A percentile compares a stretch with the other conserved stretches of the same genome.
These are phyloP conservation scores for Lutraria rhynchaena DNA, from an alignment of 1,140 invertebrate genomes.

Conservation along the genomic window DNA sequence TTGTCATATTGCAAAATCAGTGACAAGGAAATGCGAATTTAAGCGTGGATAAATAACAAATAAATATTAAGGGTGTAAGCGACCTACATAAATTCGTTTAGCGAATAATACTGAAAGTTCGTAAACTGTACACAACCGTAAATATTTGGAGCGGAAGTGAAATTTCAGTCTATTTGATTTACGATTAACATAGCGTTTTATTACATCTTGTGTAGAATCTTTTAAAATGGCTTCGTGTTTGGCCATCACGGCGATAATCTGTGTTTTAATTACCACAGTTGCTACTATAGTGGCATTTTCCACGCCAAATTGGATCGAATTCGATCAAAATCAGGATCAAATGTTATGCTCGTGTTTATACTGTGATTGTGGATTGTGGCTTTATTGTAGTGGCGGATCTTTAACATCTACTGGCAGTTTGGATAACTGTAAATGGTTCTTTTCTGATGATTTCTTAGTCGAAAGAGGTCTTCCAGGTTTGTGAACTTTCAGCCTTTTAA, in stretches of 20 bases:
- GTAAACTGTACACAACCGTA: slow-evolving; percentile 11
- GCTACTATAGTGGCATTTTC: slow-evolving; percentile 78
- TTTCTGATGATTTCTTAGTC: slow-evolving; percentile 72
- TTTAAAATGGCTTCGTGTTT: slow-evolving; percentile 74
- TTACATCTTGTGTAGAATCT: not conserved
- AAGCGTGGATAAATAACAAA: no score
- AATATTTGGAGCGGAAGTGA: slow-evolving; percentile 42
- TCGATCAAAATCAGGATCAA: slow-evolving; percentile 34
- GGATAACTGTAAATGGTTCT: slow-evolving; percentile 78
- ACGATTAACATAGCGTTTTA: not conserved
- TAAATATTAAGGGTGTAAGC: no score
- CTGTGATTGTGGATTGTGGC: slow-evolving; percentile 78
- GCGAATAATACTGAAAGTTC: not conserved
- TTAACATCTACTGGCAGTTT: slow-evolving; percentile 57
- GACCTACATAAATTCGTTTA: not conserved
- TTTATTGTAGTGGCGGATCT: slow-evolving; percentile 66
- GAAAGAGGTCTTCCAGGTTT: slow-evolving; percentile 75
- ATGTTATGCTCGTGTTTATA: slow-evolving; percentile 61
- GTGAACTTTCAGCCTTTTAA: not conserved
- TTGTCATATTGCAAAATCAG: no score
- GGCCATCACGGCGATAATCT: slow-evolving; percentile 76
- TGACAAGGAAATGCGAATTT: no score
- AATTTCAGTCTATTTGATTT: not conserved
- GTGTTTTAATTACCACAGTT: slow-evolving; percentile 76
- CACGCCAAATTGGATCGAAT: slow-evolving; percentile 77